phyloP scores from a whole-genome alignment of 2,888 invertebrate species.

The Conus canariensis region DNA sequence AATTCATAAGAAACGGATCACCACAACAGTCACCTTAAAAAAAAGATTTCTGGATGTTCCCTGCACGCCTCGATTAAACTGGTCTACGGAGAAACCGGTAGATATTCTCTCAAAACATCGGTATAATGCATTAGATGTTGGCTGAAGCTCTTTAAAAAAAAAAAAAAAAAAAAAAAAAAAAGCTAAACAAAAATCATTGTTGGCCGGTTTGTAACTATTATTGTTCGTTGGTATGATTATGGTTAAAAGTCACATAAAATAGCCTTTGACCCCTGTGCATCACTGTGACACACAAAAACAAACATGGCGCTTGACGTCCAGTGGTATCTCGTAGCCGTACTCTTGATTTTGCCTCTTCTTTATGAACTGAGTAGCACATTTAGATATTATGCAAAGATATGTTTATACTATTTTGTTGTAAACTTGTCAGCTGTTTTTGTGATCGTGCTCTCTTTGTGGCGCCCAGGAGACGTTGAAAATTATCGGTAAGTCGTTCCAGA shows the following conservation, averaged over 20 bases:
- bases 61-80: no score
- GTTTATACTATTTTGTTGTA: constrained; percentile 60
- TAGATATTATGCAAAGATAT: constrained; percentile 68
- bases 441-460: constrained; percentile 53
- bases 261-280: neutral
- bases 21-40: no score
- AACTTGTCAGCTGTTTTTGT: constrained; percentile 55
- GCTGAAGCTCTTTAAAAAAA: no score
- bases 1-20: no score
- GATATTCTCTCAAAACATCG: no score
- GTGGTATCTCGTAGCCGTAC: constrained; percentile 61
- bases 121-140: no score
- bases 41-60: no score
- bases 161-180: no score
- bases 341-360: constrained; percentile 64
- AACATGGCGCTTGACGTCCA: constrained; percentile 62
- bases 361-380: constrained; percentile 67
- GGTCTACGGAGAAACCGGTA: no score
- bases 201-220: neutral
- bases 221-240: neutral
- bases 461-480: constrained; percentile 61
- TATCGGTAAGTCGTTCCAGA: constrained; percentile 52
- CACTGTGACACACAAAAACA: neutral
- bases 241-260: neutral
- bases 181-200: neutral